Percentiles rank a stretch among this genome's conserved stretches.
phyloP scores from a whole-genome alignment of 2,113 vertebrate species.

The Sus scrofa region T2T-Sscrofa CM000818.6:116949001-116949500 shows the following conservation, averaged over 20 bases:
- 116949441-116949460: constrained; percentile 12
- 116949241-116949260: constrained; percentile 36
- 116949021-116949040: neutral
- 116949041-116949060: neutral
- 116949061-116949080: neutral
- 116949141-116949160: neutral
- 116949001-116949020: constrained; percentile 9
- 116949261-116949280: constrained; percentile 41
- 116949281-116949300: constrained; percentile 15
- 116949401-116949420: constrained; percentile 15
- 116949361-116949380: neutral
- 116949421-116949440: neutral
- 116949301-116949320: constrained; percentile 42
- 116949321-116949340: neutral
- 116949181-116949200: neutral
- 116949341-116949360: neutral
- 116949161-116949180: neutral
- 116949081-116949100: neutral
- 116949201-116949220: neutral
- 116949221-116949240: constrained; percentile 22
- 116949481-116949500: neutral
- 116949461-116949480: constrained; percentile 7
- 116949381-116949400: neutral
- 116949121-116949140: neutral
- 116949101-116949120: neutral